Evolutionary conservation across 2,113 vertebrate species (phyloP), one percentile per base, ranked within the genome.

Genomic region (Myotis brandtii): DNA sequence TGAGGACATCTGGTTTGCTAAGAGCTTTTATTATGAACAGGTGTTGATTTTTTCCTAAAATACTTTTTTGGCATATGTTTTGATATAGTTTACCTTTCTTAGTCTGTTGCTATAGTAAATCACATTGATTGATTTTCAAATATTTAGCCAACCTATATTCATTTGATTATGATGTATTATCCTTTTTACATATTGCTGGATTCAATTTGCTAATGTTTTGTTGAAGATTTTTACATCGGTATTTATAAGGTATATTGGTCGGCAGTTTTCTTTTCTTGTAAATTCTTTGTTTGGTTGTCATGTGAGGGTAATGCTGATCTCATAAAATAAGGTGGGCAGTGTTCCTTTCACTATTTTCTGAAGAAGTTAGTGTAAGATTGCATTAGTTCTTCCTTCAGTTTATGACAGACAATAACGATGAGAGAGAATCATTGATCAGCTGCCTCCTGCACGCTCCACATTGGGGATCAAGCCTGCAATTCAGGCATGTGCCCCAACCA

Each of bases 151-250:
- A 69, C 40, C 32, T 94, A 0, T 40, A 82, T 64, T 88, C 59
- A 82, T 6, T 52, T 91, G 56, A 59, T 95, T 70, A 67, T 17
- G 54, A 54, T 73, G 21, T 10, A 79, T 69, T 89, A 86, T 27
- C 50, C 37, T 91, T 62, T 91, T 86, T 73, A 88, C 43, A 94
- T 50, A 69, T 30, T 66, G 52, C 4, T 92, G 50, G 25, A 90
- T 92, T 87, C 54, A 94, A 56, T 87, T 75, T 94, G 50, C 43
- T 85, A 90, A 93, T 88, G 85, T 86, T 91, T 92, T 87, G 6
- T 67, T 81, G 67, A 86, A 88, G 59, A 80, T 92, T 89, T 72
- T 91, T 75, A 43, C 8, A 83, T 86, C 16, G 76, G 56, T 48
- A 59, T 89, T 90, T 89, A 82, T 66, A 80, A 92, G 11, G 50